Conservation (phyloP, 2,113 vertebrate genomes). For the Spea multiplicata region DNA sequence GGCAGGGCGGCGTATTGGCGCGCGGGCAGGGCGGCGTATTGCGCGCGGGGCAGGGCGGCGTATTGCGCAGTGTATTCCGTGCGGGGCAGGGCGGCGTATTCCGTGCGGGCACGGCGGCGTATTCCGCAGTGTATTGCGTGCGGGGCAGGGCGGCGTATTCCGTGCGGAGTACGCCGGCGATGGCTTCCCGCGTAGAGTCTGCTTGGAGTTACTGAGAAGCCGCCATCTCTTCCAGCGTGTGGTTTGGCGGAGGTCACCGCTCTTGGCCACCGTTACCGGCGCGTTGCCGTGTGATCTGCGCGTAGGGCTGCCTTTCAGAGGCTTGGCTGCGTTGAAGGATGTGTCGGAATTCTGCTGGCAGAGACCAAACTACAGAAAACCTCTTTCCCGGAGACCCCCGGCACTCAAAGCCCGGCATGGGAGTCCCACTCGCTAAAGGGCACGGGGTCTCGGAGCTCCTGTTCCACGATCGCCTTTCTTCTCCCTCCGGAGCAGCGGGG, state of each 20-base stretch:
- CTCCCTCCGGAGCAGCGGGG: constrained; percentile 57
- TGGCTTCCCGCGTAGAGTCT: not conserved
- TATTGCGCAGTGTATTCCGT: no score
- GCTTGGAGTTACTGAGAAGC: not conserved
- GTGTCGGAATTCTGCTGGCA: fast-evolving
- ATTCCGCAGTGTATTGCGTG: no score
- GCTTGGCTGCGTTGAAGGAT: not conserved
- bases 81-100: no score
- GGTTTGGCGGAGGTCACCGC: not conserved
- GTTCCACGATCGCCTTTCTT: constrained; percentile 57
- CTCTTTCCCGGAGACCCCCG: constrained; percentile 1
- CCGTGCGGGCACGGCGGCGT: no score
- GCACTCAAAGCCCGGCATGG: not conserved
- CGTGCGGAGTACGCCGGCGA: no score
- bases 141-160: no score
- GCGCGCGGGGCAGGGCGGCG: no score
- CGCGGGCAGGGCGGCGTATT: no score
- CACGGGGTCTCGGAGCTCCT: constrained; percentile 15
- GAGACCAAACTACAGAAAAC: constrained; percentile 29
- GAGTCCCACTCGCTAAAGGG: not conserved
- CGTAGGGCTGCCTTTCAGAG: no score
- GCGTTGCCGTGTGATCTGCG: not conserved
- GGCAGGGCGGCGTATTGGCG: no score
- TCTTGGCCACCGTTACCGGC: not conserved
- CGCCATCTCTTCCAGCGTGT: not conserved